phyloP scores from a whole-genome alignment of 2,888 invertebrate genomes.

The Drosophila maculinotata region DNA sequence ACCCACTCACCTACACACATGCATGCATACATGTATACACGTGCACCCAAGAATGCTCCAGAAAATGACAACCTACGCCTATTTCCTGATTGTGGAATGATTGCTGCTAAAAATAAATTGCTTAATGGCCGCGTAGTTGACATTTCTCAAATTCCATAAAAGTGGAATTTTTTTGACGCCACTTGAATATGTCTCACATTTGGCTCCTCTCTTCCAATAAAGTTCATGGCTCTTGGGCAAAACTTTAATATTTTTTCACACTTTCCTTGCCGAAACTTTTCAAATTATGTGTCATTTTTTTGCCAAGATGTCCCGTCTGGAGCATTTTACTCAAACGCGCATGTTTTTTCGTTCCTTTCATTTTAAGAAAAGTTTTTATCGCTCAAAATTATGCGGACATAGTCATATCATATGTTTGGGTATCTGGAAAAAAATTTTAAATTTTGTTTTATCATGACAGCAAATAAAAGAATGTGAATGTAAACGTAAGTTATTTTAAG shows the following conservation, averaged over 20 bases:
- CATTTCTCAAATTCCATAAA: conserved; percentile 55
- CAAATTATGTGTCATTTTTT: conserved; percentile 74
- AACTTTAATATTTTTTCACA: conserved; percentile 77
- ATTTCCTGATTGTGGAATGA: conserved; percentile 12
- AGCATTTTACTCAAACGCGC: conserved; percentile 41
- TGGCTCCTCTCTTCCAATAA: conserved; percentile 38
- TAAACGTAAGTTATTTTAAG: background rate
- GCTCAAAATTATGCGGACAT: conserved; percentile 66
- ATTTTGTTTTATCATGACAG: conserved; percentile 33
- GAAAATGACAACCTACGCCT: conserved; percentile 16
- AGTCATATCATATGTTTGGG: conserved; percentile 60
- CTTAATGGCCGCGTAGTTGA: conserved; percentile 43
- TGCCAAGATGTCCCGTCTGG: conserved; percentile 30
- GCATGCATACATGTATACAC: background rate
- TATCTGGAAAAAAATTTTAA: conserved; percentile 28
- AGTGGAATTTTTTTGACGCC: conserved; percentile 27
- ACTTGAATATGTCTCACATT: conserved; percentile 4
- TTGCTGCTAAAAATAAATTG: conserved; percentile 15
- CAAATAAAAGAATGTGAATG: conserved; percentile 14
- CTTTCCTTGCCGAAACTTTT: conserved; percentile 70
- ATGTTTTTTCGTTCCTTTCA: conserved; percentile 33
- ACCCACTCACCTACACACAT: background rate
- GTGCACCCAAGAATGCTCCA: conserved; percentile 1
- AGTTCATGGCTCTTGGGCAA: conserved; percentile 48
- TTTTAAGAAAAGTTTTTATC: conserved; percentile 69